phyloP scores from a whole-genome alignment of 2,113 vertebrate genomes.

The Zeus faber region DNA sequence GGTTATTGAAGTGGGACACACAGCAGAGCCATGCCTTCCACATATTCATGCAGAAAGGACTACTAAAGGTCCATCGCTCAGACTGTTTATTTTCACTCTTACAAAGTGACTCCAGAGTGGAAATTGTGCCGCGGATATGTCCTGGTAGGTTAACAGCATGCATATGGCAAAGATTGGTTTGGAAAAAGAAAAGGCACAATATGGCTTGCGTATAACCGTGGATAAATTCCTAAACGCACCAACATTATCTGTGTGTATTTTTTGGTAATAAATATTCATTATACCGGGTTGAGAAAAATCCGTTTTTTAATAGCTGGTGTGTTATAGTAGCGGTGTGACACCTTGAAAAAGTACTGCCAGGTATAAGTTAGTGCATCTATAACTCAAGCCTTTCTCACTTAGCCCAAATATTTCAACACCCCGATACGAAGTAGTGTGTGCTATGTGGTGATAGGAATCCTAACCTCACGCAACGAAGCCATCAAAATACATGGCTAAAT shows the following conservation, averaged over 20 bases:
- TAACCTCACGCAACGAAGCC: conserved; percentile 24
- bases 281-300: no score
- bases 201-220: conserved; percentile 33
- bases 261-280: no score
- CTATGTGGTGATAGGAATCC: no score
- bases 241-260: conserved; percentile 19
- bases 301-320: no score
- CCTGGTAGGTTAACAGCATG: conserved; percentile 10
- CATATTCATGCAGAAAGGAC: conserved; percentile 36
- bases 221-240: conserved; percentile 38
- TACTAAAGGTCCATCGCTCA: conserved; percentile 14
- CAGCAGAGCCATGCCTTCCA: conserved; percentile 39
- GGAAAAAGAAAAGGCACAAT: conserved; percentile 13
- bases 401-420: conserved; percentile 51
- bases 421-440: conserved; percentile 26
- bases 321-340: conserved; percentile 31
- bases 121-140: conserved; percentile 38
- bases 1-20: conserved; percentile 58
- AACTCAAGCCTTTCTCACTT: no score
- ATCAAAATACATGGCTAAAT: conserved; percentile 37
- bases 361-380: conserved; percentile 54
- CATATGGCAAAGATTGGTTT: conserved; percentile 12
- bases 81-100: conserved; percentile 43
- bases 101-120: conserved; percentile 22
- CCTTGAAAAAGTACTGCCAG: conserved; percentile 34